phyloP scores from a whole-genome alignment of 1,140 invertebrate genomes.

The Helicoverpa zea region DNA sequence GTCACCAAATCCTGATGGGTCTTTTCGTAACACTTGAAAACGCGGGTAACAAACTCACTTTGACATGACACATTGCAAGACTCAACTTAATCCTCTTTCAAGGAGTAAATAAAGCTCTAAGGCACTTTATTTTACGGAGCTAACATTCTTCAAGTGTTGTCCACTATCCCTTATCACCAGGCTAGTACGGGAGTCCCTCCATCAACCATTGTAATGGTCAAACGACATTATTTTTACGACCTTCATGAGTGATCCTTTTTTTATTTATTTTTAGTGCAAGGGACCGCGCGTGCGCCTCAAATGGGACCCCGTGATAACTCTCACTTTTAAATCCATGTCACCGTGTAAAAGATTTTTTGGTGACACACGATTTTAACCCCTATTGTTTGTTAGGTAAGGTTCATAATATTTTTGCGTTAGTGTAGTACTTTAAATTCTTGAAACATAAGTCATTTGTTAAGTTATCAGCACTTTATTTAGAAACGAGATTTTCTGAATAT shows the following conservation, averaged over 20 bases:
- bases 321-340: conserved; percentile 84
- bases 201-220: conserved; percentile 59
- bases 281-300: conserved; percentile 82
- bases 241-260: conserved; percentile 47
- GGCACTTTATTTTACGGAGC: conserved; percentile 24
- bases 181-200: conserved; percentile 70
- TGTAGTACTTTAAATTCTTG: conserved; percentile 76
- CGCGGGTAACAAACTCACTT: too few relatives aligned
- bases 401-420: conserved; percentile 41
- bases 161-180: conserved; percentile 55
- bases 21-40: too few relatives aligned
- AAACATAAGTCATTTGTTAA: conserved; percentile 85
- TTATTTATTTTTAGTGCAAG: conserved; percentile 71
- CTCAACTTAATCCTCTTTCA: neutral
- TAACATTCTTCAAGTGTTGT: conserved; percentile 10
- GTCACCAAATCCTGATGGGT: too few relatives aligned
- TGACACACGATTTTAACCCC: conserved; percentile 53
- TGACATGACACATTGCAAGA: neutral
- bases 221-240: conserved; percentile 72
- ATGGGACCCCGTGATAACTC: conserved; percentile 85
- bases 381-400: conserved; percentile 45
- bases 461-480: conserved; percentile 86
- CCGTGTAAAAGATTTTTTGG: conserved; percentile 59
- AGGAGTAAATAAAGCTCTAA: neutral
- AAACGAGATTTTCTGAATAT: conserved; percentile 76